Evolutionary conservation across 2,113 vertebrate species (phyloP).

Genomic region (Paracanthobrama guichenoti): DNA sequence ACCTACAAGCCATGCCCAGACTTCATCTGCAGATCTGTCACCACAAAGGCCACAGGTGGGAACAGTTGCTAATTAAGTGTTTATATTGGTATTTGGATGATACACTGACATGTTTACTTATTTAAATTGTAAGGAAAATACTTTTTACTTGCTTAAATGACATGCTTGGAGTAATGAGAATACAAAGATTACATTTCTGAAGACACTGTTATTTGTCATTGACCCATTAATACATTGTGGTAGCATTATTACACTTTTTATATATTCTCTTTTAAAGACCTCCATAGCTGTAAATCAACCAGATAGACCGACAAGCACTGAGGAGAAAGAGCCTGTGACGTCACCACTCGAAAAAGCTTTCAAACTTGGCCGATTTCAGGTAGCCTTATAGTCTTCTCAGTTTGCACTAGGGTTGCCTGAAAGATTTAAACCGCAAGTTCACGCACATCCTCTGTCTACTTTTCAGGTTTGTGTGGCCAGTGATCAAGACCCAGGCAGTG

Average conservation of each 20-base stretch:
- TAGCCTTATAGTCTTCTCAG: conserved; percentile 35
- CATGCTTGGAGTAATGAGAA: background rate
- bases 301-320: conserved; percentile 30
- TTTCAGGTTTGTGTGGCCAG: conserved; percentile 83
- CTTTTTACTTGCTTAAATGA: too few relatives aligned
- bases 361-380: conserved; percentile 71
- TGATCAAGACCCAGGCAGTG: conserved; percentile 70
- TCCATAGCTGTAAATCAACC: conserved; percentile 18
- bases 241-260: too few relatives aligned
- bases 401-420: background rate
- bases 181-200: background rate
- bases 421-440: background rate
- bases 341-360: conserved; percentile 57
- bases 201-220: background rate
- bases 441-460: background rate
- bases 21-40: conserved; percentile 51
- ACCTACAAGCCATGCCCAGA: conserved; percentile 72
- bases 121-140: background rate
- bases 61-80: background rate
- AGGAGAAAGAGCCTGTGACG: conserved; percentile 34
- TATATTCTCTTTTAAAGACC: conserved; percentile 23
- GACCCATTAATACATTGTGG: background rate
- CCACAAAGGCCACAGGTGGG: conserved; percentile 44
- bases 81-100: background rate
- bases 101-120: too few relatives aligned